Base-by-base conservation (phyloP, 2,113 vertebrate genomes). In the Ranitomeya variabilis region DNA sequence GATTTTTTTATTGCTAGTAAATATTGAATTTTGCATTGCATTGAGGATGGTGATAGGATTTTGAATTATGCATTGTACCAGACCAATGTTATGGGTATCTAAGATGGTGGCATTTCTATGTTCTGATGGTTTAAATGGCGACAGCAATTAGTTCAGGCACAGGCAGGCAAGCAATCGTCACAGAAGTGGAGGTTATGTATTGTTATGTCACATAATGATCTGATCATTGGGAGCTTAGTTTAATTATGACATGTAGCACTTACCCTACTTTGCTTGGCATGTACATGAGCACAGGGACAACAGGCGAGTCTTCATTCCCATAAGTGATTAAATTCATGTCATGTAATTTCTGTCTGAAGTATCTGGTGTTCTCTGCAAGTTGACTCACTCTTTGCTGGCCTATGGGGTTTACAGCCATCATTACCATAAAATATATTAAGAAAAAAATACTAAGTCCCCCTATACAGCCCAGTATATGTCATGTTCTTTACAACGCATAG, bases 311-410 rank as follows among this genome's bases (percentile, higher is more conserved):
- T 16, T 97, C 94, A 83, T 96, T 94, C 90, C 98, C 98, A 16
- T 98, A 98, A 93, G 96, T 95, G 92, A 98, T 98, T 94, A 98
- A 98, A 91, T 97, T 97, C 95, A 98, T 94, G 93, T 98, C 94
- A 62, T 92, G 95, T 89, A 99, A 92, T 89, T 90, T 94, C 91
- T 93, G 90, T 64, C 98, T 94, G 95, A 99, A 98, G 94, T 98
- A 97, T 85, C 94, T 94, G 90, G 96, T 96, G 93, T 99, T 99
- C 93, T 94, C 93, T 87, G 92, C 94, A 90, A 99, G 94, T 91
- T 96, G 95, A 7, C n/a, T 93, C 87, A 98, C 91, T 90, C 96
- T 95, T 88, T 95, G 93, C 55, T 95, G 91, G 11, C 97, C 98
- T 99, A 88, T 4, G 37, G 45, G 37, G 9, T 76, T 76, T 76